Evolutionary conservation across 2,888 invertebrate genomes (phyloP).

Genomic region (Tethea ocularis): DNA sequence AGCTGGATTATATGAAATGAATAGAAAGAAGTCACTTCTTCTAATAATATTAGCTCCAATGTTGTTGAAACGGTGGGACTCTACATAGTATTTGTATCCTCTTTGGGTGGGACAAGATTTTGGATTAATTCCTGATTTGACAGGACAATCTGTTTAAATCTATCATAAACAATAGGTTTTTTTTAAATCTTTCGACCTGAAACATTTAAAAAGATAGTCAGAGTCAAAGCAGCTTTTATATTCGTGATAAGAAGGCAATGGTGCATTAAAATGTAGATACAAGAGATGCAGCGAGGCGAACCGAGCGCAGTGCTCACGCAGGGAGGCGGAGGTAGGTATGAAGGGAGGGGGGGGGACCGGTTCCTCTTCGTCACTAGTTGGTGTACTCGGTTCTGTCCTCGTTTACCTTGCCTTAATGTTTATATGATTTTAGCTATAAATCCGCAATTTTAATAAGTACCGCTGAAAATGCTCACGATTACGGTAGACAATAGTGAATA

Average conservation of each 20-base stretch:
- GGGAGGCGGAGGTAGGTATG: slow-evolving; percentile 29
- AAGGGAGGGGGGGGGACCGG: slow-evolving; percentile 50
- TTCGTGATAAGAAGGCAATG: slow-evolving; percentile 38
- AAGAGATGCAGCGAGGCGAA: slow-evolving; percentile 61
- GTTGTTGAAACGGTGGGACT: too few species aligned
- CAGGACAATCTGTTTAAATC: not conserved
- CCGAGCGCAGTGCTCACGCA: slow-evolving; percentile 27
- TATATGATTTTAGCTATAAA: slow-evolving; percentile 1
- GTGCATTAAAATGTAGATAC: slow-evolving; percentile 54
- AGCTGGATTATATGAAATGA: too few species aligned
- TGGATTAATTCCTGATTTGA: too few species aligned
- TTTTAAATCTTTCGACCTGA: too few species aligned
- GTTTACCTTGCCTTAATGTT: slow-evolving; percentile 61
- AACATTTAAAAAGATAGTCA: slow-evolving; percentile 8
- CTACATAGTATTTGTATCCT: too few species aligned
- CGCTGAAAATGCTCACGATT: too few species aligned
- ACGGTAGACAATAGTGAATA: too few species aligned
- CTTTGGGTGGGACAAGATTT: not conserved
- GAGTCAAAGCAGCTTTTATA: slow-evolving; percentile 13
- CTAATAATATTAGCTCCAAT: too few species aligned
- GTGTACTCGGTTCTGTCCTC: slow-evolving; percentile 61
- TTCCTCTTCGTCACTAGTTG: slow-evolving; percentile 57
- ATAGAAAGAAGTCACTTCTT: too few species aligned
- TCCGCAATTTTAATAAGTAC: not conserved
- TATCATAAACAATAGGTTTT: not conserved